A percentile compares a stretch with the other conserved stretches of the same genome.
These are phyloP conservation scores for Coleophora deauratella DNA, from an alignment of 2,888 invertebrate species.

Conservation along the genomic window DNA sequence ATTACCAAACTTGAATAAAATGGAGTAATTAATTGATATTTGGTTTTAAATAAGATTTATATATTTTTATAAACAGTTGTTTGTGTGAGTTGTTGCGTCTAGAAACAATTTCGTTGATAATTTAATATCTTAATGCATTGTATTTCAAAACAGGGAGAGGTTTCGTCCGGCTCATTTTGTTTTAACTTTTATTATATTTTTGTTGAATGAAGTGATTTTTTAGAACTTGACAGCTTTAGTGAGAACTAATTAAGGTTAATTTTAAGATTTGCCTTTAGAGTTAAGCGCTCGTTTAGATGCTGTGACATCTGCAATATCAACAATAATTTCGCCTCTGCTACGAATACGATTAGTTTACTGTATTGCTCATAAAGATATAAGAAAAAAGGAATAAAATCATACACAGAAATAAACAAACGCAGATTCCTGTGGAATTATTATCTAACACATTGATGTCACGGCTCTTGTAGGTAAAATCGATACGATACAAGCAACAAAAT, in stretches of 20 bases:
- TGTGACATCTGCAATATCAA: no score
- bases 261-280: conserved; percentile 47
- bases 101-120: conserved; percentile 60
- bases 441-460: no score
- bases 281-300: conserved; percentile 30
- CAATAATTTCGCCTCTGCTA: no score
- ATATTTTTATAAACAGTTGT: conserved; percentile 71
- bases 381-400: no score
- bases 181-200: conserved; percentile 5
- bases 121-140: conserved; percentile 24
- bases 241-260: conserved; percentile 47
- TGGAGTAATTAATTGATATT: no score
- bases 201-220: conserved; percentile 17
- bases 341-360: no score
- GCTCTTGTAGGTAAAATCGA: no score
- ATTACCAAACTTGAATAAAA: no score
- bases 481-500: no score
- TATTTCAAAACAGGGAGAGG: conserved; percentile 17
- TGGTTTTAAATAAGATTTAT: conserved; percentile 68
- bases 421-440: no score
- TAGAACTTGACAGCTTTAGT: conserved; percentile 54
- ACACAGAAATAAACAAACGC: no score
- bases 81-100: conserved; percentile 49
- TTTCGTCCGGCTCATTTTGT: conserved; percentile 13
- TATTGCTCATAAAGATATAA: no score